Base-by-base conservation (phyloP, 2,113 vertebrate species). In the Phyllostomus hastatus region DNA sequence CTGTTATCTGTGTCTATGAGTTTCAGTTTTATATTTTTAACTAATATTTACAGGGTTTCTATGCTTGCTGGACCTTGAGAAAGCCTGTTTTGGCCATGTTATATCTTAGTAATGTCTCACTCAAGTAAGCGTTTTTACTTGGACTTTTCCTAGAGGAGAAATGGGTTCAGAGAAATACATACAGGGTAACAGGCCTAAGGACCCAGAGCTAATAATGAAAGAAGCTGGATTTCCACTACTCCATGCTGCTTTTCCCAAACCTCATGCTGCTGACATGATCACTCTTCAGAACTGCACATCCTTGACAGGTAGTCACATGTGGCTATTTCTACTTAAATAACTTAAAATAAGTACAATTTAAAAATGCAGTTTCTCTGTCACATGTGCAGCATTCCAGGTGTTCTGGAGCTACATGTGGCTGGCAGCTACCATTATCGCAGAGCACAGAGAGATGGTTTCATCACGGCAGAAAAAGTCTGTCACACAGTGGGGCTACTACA, bases 171-270 rank as follows among this genome's bases (percentile, higher is more conserved):
- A 70, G 67, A 38, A 22, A 38, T 64, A n/a, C 1, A 1, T 19
- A 24, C 52, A 38, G 38, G 19, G 4, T 11, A 61, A 48, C 4
- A 52, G 17, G 24, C 2, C 7, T 22, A 61, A 35, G 22, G 24
- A 5, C 9, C 38, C 46, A 76, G 50, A 46, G 7, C 33, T 5
- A 38, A 26, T 5, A 33, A 8, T 0, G 6, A 2, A 52, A 26
- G 38, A 61, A 9, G 8, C 4, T 73, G 41, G 28, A 24, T 43
- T 48, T 38, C 61, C 1, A 0, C 2, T 20, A 26, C 0, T 1
- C 14, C 19, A 14, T 0, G 3, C 15, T 26, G 0, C n/a, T 10
- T 69, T 24, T 88, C 38, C 54, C 26, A 14, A 59, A 79, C 24
- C 28, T 17, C 16, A 14, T 4, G 8, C 2, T 10, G 5, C 2